Base-by-base conservation (phyloP, 1,140 invertebrate species). In the Drosophila tsacasi region DNA sequence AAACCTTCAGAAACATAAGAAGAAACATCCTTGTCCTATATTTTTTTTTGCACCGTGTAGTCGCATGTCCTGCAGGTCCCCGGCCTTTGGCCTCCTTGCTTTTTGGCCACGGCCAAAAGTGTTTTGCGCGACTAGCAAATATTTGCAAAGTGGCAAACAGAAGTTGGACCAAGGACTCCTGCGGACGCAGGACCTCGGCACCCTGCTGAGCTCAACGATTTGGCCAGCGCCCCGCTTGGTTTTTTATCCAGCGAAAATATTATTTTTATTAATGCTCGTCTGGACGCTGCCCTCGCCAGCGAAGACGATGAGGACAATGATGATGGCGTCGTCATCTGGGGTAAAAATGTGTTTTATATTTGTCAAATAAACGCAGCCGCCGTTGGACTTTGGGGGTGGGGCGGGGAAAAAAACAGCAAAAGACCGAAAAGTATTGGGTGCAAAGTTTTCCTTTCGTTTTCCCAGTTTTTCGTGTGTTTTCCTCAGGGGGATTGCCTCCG, bases 261-360 rank as follows among this genome's bases (percentile, higher is more conserved):
- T 85, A 86, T 85, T 85, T 85, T 85, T 85, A 85, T 85, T 85
- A 85, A 85, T 85, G 83, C 83, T 86, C 54, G 65, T 81, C 79
- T 82, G 83, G 65, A 69, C 74, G 49, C 46, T 67, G 46, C 54
- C 52, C 68, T 67, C 35, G 35, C 44, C 44, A n/a, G 54, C 12
- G 30, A 73, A 27, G 69, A 72, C 54, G 69, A 32, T 50, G 42
- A 52, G 71, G 44, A 73, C 67, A 67, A 76, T 76, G 73, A 44
- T 66, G 62, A 67, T 50, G 55, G 59, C 66, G 50, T 65, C 73
- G 55, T 69, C 57, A 68, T 64, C 67, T 76, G 80, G 83, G 83
- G 83, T 85, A 83, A 85, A 85, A 85, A 85, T 85, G 82, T 86
- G 82, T 85, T 85, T 85, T 85, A 85, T 85, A 85, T 85, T 85